Conservation (phyloP, 2,888 invertebrate genomes). For the Morpho helenor region DNA sequence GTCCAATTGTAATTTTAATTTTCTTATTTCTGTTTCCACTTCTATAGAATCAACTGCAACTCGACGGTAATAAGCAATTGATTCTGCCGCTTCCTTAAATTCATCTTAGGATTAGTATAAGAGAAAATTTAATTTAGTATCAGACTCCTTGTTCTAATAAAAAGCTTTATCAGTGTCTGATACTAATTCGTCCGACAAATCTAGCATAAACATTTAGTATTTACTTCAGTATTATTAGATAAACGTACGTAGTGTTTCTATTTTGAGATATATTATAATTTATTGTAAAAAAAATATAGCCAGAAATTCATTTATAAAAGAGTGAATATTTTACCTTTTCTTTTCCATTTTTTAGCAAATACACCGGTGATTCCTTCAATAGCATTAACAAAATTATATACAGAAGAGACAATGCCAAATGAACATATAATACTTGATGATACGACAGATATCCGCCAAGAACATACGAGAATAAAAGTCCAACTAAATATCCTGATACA, state of each 20-base stretch:
- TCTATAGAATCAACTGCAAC: conserved; percentile 42
- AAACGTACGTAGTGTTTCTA: too few species aligned
- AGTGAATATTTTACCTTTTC: conserved; percentile 41
- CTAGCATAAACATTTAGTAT: too few species aligned
- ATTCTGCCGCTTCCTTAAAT: conserved; percentile 52
- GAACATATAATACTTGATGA: conserved; percentile 44
- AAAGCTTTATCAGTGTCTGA: too few species aligned
- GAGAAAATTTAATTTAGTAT: too few species aligned
- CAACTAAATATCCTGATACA: conserved; percentile 51
- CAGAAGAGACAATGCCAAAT: conserved; percentile 44
- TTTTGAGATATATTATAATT: not conserved
- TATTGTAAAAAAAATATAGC: not conserved
- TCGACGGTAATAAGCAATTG: conserved; percentile 53
- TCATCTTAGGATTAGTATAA: not conserved
- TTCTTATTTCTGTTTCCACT: conserved; percentile 47
- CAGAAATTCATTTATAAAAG: not conserved
- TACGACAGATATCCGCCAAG: conserved; percentile 56
- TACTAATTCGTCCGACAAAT: not conserved
- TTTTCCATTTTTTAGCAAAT: conserved; percentile 45
- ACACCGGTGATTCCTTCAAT: conserved; percentile 58
- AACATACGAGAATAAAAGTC: conserved; percentile 51
- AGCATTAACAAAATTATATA: conserved; percentile 44
- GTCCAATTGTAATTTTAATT: conserved; percentile 52
- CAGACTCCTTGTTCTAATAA: too few species aligned
- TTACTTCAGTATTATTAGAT: too few species aligned